Evolutionary conservation across 2,888 invertebrate species (phyloP).

Genomic region (Frankliniella fusca): DNA sequence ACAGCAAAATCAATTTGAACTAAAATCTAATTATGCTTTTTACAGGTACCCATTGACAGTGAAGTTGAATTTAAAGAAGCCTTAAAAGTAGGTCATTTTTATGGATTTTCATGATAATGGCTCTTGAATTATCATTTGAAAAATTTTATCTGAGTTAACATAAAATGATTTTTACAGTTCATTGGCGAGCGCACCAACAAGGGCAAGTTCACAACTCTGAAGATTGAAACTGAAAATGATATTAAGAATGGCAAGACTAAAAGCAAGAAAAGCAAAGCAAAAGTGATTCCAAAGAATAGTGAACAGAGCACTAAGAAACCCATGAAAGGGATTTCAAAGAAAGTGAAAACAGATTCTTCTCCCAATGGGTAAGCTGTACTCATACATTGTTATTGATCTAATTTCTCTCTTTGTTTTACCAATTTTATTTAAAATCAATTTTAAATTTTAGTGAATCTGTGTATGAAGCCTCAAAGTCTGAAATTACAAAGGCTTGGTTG

Average conservation of each 20-base stretch:
- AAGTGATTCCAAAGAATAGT: neutral
- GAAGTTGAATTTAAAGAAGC: neutral
- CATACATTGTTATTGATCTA: too few species aligned
- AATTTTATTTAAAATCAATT: too few species aligned
- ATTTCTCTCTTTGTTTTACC: too few species aligned
- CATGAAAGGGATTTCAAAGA: neutral
- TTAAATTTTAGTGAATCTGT: neutral
- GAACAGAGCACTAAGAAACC: neutral
- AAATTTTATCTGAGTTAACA: neutral
- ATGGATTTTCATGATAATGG: too few species aligned
- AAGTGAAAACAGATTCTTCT: neutral
- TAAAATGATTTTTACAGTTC: neutral
- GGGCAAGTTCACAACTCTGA: neutral
- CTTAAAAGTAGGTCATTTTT: neutral
- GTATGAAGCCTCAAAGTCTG: neutral
- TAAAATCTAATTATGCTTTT: neutral
- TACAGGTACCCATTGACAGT: neutral
- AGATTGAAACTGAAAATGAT: neutral
- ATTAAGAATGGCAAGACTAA: neutral
- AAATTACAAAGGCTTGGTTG: neutral
- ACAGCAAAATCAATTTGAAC: neutral
- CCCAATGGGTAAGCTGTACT: neutral
- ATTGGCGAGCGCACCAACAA: neutral
- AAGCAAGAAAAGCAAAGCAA: neutral
- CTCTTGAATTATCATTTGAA: neutral